Evolutionary conservation across 2,888 invertebrate genomes (phyloP).

Genomic region (Pilophorus perplexus): DNA sequence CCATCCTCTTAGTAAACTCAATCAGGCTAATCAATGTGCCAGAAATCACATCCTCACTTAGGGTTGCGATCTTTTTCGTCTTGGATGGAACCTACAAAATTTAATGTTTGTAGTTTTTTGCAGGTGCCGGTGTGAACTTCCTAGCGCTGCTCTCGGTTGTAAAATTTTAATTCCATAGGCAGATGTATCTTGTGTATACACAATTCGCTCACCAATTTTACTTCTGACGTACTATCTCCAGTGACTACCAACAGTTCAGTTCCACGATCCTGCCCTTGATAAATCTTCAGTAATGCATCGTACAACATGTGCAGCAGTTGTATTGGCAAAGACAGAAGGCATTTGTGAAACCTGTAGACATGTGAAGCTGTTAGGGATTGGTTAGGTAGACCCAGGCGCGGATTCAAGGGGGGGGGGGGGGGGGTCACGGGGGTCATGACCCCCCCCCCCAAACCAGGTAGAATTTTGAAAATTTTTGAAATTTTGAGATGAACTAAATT

Average conservation of each 20-base stretch:
- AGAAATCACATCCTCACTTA: constrained; percentile 30
- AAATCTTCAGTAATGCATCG: too few relatives aligned
- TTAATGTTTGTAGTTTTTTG: neutral
- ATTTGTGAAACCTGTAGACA: constrained; percentile 18
- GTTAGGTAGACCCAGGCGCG: too few relatives aligned
- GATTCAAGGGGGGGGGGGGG: neutral
- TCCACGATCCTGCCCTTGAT: too few relatives aligned
- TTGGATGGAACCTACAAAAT: neutral
- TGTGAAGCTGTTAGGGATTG: too few relatives aligned
- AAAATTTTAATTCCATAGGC: neutral
- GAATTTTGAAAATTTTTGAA: too few relatives aligned
- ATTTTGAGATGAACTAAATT: too few relatives aligned
- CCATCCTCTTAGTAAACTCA: constrained; percentile 30
- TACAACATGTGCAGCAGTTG: constrained; percentile 18
- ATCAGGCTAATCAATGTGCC: constrained; percentile 15
- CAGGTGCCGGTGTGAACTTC: neutral
- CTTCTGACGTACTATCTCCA: constrained; percentile 20
- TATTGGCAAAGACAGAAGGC: constrained; percentile 25
- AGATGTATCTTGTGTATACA: neutral
- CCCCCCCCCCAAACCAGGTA: neutral
- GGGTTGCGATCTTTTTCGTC: constrained; percentile 6
- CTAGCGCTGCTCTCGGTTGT: neutral
- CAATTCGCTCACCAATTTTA: too few relatives aligned
- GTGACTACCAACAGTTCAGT: constrained; percentile 15
- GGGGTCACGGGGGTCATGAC: neutral